Evolutionary conservation across 2,797 vertebrate genomes (phyloP).

Genomic region (Spinibarbus caldwelli): DNA sequence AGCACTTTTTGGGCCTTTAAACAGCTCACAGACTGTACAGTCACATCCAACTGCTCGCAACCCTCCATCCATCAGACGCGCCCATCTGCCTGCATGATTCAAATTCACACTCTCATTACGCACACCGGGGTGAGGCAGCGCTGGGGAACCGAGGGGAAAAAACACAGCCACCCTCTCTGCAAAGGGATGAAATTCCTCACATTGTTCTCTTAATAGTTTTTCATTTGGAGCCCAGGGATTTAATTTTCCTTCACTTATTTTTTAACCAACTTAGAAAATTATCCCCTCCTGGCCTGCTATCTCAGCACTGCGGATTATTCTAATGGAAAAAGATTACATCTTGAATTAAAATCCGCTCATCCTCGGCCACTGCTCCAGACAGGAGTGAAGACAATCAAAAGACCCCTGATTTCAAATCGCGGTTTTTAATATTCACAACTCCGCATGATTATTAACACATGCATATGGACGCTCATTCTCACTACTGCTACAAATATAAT

Average conservation of each 20-base stretch:
- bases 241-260: constrained; percentile 61
- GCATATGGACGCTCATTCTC: constrained; percentile 26
- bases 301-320: constrained; percentile 67
- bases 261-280: constrained; percentile 60
- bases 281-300: constrained; percentile 61
- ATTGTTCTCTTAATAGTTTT: constrained; percentile 67
- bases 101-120: constrained; percentile 60
- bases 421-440: constrained; percentile 60
- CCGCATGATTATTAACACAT: constrained; percentile 49
- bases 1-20: constrained; percentile 57
- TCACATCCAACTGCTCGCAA: constrained; percentile 40
- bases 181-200: constrained; percentile 48
- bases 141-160: constrained; percentile 39
- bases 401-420: constrained; percentile 45
- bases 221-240: constrained; percentile 64
- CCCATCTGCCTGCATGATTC: constrained; percentile 61
- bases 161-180: constrained; percentile 29
- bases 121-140: constrained; percentile 7
- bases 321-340: constrained; percentile 72
- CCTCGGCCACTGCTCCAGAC: constrained; percentile 56
- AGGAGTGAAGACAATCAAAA: constrained; percentile 63
- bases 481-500: constrained; percentile 51
- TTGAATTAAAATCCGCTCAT: constrained; percentile 70
- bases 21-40: constrained; percentile 56
- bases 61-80: constrained; percentile 50